These are phyloP conservation scores for Xestia ashworthii DNA, from an alignment of 2,888 invertebrate genomes.

Conservation along the genomic window DNA sequence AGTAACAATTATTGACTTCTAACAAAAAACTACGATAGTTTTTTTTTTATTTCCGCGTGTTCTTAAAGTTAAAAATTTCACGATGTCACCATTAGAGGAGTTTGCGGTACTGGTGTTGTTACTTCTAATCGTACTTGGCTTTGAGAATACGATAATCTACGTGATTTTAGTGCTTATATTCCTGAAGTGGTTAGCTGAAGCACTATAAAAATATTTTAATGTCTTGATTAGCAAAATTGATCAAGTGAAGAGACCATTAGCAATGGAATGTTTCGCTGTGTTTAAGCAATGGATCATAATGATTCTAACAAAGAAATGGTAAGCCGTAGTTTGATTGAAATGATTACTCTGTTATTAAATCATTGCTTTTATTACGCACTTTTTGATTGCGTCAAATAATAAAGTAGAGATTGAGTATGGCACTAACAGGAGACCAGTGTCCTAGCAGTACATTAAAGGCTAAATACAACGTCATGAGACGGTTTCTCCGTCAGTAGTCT, in stretches of 20 bases:
- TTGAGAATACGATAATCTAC: neutral
- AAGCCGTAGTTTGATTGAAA: slow-evolving; percentile 5
- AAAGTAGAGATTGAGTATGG: neutral
- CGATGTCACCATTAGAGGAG: slow-evolving; percentile 13
- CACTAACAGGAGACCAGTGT: neutral
- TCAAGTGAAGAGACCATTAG: neutral
- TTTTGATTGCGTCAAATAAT: neutral
- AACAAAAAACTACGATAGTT: neutral
- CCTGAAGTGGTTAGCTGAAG: neutral
- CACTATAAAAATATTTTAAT: slow-evolving; percentile 6
- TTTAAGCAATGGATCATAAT: neutral
- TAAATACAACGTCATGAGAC: neutral
- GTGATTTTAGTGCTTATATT: slow-evolving; percentile 21
- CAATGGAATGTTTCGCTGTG: neutral
- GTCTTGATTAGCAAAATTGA: too few relatives aligned
- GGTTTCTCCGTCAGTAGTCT: too few relatives aligned
- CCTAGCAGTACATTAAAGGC: neutral
- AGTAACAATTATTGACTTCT: neutral
- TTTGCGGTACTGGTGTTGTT: neutral
- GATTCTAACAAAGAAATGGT: neutral
- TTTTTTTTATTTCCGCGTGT: neutral
- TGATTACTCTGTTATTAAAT: neutral
- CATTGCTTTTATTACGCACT: neutral
- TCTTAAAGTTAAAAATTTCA: neutral
- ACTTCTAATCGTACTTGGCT: neutral